phyloP scores from a whole-genome alignment of 2,113 vertebrate species.

The Rostratula benghalensis region DNA sequence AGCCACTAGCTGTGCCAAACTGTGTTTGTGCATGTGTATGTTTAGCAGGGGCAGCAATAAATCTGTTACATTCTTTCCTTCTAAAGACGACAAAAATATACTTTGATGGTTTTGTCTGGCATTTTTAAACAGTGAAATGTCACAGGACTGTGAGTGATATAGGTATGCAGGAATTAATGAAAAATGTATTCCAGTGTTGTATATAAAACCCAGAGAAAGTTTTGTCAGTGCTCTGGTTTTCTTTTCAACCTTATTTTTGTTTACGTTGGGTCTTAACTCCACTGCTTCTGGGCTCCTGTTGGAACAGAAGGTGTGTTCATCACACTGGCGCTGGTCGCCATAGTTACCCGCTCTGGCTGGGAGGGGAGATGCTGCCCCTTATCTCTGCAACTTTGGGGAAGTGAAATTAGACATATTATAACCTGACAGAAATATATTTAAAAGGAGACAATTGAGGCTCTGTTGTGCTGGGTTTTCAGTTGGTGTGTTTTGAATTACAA shows the following conservation, averaged over 20 bases:
- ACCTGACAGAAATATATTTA: background rate
- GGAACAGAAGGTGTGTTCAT: background rate
- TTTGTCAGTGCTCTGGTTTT: background rate
- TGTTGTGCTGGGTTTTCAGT: background rate
- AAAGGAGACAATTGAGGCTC: background rate
- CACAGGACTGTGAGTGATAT: background rate
- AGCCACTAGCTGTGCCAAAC: background rate
- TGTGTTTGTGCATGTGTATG: no score
- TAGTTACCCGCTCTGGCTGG: background rate
- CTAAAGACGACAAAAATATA: background rate
- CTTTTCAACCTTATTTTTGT: background rate
- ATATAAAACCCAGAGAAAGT: background rate
- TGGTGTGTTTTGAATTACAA: background rate
- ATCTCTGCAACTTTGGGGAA: background rate
- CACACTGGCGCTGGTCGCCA: background rate
- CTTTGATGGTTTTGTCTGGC: background rate
- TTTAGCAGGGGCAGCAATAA: background rate
- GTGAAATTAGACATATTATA: slow-evolving; percentile 21
- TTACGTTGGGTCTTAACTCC: background rate
- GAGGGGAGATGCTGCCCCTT: background rate
- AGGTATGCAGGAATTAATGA: background rate
- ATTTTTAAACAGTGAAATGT: background rate
- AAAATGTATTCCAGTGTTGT: background rate
- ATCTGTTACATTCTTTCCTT: background rate
- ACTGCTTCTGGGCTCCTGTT: background rate